Base-by-base conservation (phyloP, 2,113 vertebrate species). In the Scomber scombrus region DNA sequence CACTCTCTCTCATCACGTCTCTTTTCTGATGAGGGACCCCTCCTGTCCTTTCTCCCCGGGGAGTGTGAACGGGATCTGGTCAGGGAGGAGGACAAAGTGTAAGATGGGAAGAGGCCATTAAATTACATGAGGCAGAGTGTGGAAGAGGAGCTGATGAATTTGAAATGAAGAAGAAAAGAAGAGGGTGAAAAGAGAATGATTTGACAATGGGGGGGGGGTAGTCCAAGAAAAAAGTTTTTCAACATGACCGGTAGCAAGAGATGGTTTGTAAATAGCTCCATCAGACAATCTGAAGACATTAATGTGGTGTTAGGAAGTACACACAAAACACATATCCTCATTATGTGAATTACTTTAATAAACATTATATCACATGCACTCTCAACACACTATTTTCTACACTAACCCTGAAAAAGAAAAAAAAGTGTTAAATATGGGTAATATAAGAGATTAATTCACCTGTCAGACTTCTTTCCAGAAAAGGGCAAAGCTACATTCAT, bases 21-120 rank as follows among this genome's bases (percentile, higher is more conserved):
- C 77, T 95, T 93, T 46, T 98, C 97, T 0, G 97, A 92, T 0
- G 95, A 96, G 75, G 93, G 92, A 6, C 91, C 91, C 78, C 94
- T 94, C 67, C 97, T 95, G 79, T 97, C 94, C 79, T 96, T 95
- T 82, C 96, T 95, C 75, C 91, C 85, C 0, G 97, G 97, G 2
- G 98, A 99, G 88, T 94, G 95, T 1, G 98, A 99, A 0, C 96
- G 95, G 0, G 96, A 97, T 89, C 97, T 97, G 87, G 62, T 21
- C 52, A 87, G 56, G 80, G 55, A 26, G 29, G 29, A 56, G 45
- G 26, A 87, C 67, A 85, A 85, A 40, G 62, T 18, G 21, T 14
- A 40, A 81, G 45, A 73, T 14, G 40, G 23, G 65, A 66, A 29
- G 11, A 54, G 49, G 46, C 6, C 31, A 3, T 66, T 70, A 34